phyloP scores from a whole-genome alignment of 1,140 invertebrate species.

The Brachionus asplanchnoidis region DNA sequence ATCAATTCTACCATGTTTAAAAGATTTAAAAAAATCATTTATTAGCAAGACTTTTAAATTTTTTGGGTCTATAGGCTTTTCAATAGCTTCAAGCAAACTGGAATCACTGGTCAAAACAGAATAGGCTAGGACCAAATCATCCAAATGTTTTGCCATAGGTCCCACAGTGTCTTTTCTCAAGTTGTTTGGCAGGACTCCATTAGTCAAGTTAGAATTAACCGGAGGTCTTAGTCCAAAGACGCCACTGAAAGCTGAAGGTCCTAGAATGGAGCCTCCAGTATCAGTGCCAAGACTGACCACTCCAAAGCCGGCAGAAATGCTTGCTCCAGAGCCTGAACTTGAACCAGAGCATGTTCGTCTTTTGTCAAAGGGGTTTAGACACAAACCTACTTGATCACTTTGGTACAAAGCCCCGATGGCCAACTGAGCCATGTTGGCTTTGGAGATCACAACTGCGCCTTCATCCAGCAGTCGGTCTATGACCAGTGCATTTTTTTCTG shows the following conservation, averaged over 20 bases:
- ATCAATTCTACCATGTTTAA: neutral
- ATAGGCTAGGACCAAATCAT: neutral
- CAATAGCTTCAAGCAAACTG: neutral
- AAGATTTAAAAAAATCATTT: neutral
- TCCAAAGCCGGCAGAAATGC: slow-evolving; percentile 17
- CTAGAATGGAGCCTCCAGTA: slow-evolving; percentile 25
- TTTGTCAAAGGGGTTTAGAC: slow-evolving; percentile 20
- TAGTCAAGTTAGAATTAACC: neutral
- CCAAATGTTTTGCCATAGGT: neutral
- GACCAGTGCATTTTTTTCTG: slow-evolving; percentile 12
- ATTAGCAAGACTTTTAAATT: neutral
- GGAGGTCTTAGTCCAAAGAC: slow-evolving; percentile 3
- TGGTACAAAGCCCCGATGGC: slow-evolving; percentile 29
- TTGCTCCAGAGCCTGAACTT: slow-evolving; percentile 11
- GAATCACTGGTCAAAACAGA: neutral
- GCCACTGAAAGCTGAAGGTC: neutral
- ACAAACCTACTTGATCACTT: slow-evolving; percentile 26
- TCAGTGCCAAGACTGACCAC: slow-evolving; percentile 16
- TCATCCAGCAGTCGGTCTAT: slow-evolving; percentile 5
- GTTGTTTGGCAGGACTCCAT: neutral
- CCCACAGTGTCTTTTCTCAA: slow-evolving; percentile 16
- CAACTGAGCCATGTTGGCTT: slow-evolving; percentile 32
- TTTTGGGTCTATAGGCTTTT: neutral
- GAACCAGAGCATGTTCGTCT: slow-evolving; percentile 24
- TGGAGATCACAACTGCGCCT: slow-evolving; percentile 12